A percentile compares a stretch with the other conserved stretches of the same genome.
These are phyloP conservation scores for Rousettus madagascariensis DNA, from an alignment of 2,797 vertebrate genomes.

Conservation along the genomic window DNA sequence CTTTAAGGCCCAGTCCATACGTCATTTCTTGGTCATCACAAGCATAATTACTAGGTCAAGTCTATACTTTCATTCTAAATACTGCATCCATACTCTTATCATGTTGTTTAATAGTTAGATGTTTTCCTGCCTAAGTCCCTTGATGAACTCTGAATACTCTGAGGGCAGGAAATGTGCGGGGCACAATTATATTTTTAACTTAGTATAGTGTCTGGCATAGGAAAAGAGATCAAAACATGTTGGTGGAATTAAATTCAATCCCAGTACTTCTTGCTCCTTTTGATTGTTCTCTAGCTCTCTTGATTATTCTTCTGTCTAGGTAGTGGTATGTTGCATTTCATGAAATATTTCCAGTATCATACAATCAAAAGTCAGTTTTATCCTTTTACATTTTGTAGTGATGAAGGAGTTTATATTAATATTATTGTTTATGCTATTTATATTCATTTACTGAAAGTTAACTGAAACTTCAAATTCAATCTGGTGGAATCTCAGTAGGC, in stretches of 20 bases:
- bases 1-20: neutral
- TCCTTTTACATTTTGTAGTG: neutral
- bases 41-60: too few species aligned
- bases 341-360: neutral
- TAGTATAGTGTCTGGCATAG: neutral
- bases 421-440: neutral
- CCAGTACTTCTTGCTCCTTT: neutral
- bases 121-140: neutral
- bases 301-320: neutral
- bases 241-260: neutral
- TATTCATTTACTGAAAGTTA: neutral
- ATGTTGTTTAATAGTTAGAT: neutral
- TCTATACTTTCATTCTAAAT: neutral
- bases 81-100: neutral
- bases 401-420: neutral
- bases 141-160: neutral
- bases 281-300: neutral
- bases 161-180: neutral
- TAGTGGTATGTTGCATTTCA: neutral
- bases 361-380: neutral
- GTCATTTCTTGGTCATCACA: neutral
- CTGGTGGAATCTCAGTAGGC: neutral
- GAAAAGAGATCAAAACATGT: neutral
- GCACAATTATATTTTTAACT: neutral
- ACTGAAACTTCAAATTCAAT: neutral